Evolutionary conservation across 1,140 invertebrate genomes (phyloP).

Genomic region (Lepidurus couesii): DNA sequence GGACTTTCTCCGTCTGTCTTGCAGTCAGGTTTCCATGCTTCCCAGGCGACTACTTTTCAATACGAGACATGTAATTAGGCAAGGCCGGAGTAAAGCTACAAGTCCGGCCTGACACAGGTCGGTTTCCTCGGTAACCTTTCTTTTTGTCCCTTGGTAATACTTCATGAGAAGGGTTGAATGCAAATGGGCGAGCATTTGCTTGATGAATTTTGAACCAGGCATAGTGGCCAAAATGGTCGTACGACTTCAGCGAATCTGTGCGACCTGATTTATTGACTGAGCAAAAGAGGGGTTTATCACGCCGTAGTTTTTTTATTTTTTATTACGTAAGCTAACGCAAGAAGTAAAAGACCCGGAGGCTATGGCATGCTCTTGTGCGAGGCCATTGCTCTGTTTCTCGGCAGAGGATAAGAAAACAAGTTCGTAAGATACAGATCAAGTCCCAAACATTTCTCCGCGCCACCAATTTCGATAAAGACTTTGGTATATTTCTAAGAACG

Average conservation of each 20-base stretch:
- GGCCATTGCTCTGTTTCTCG: background rate
- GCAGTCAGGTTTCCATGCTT: too few species aligned
- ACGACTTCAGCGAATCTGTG: background rate
- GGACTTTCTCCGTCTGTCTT: too few species aligned
- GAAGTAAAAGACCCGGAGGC: background rate
- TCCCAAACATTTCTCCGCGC: background rate
- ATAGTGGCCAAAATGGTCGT: background rate
- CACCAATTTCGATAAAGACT: background rate
- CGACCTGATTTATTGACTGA: constrained; percentile 15
- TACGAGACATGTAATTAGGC: too few species aligned
- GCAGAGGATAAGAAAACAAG: background rate
- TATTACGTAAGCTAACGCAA: background rate
- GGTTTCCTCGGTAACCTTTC: too few species aligned
- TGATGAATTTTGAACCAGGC: background rate
- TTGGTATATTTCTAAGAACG: background rate
- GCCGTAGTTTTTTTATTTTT: background rate
- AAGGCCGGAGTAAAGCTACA: too few species aligned
- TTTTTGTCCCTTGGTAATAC: background rate
- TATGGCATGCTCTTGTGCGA: background rate
- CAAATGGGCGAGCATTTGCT: background rate
- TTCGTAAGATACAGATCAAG: background rate
- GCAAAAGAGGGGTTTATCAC: background rate
- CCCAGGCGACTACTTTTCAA: too few species aligned
- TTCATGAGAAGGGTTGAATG: background rate
- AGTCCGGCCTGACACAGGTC: too few species aligned